Percentiles rank a stretch among this genome's conserved stretches.
phyloP scores from a whole-genome alignment of 2,113 vertebrate genomes.

The Aegotheles bennettii region DNA sequence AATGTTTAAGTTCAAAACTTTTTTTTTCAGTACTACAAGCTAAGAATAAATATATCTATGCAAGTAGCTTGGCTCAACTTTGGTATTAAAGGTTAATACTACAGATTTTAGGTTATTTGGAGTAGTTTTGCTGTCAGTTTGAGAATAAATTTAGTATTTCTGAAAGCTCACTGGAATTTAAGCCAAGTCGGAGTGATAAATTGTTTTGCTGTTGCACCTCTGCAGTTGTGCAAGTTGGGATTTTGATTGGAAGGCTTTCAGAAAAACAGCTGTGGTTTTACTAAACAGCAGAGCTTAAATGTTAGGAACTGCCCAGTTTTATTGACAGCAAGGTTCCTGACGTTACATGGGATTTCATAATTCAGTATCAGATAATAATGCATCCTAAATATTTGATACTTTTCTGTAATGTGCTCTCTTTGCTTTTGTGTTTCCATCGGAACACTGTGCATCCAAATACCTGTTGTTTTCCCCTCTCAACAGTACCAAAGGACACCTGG shows the following conservation, averaged over 20 bases:
- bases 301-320: background rate
- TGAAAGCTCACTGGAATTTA: background rate
- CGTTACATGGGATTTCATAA: rapidly evolving
- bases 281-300: background rate
- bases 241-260: background rate
- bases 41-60: background rate
- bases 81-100: background rate
- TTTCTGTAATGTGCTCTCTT: background rate
- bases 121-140: background rate
- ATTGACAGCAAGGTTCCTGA: background rate
- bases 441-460: background rate
- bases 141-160: background rate
- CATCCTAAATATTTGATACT: background rate
- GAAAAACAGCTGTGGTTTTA: background rate
- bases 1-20: background rate
- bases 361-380: rapidly evolving
- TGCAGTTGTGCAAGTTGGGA: background rate
- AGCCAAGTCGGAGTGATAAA: background rate
- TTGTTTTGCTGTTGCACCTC: background rate
- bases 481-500: rapidly evolving
- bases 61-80: background rate
- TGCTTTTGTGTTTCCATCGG: background rate
- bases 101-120: background rate
- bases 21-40: background rate
- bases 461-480: rapidly evolving